Evolutionary conservation across 1,140 invertebrate genomes (phyloP).

Genomic region (Chrysomallon squamiferum): DNA sequence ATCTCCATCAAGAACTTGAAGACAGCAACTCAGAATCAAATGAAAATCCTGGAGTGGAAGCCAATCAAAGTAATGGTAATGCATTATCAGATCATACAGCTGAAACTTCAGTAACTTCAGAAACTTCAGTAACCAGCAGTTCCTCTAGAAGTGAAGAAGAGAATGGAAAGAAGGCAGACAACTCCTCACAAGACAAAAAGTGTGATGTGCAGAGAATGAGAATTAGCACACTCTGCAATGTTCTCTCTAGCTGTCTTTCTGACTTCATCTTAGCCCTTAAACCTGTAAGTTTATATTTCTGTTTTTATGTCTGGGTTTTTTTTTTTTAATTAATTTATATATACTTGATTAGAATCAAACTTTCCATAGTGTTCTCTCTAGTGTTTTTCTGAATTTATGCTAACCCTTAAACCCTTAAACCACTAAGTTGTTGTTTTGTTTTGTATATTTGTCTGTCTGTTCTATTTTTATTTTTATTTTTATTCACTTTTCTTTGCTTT

Average conservation of each 20-base stretch:
- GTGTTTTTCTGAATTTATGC: too few relatives aligned
- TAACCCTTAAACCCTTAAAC: too few relatives aligned
- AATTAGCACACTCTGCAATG: slow-evolving; percentile 7
- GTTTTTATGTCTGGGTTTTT: too few relatives aligned
- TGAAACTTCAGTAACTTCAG: neutral
- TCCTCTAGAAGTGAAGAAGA: neutral
- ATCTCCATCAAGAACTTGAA: slow-evolving; percentile 15
- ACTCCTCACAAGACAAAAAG: neutral
- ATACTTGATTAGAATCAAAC: too few relatives aligned
- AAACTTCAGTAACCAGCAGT: neutral
- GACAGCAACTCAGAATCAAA: neutral
- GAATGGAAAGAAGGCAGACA: neutral
- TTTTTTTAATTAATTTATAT: too few relatives aligned
- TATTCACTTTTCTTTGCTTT: too few relatives aligned
- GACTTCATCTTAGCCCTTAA: slow-evolving; percentile 11
- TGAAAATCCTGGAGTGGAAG: neutral
- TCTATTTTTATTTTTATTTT: too few relatives aligned
- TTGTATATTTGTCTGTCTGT: too few relatives aligned
- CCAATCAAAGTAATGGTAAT: neutral
- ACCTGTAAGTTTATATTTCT: slow-evolving; percentile 10
- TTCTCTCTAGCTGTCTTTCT: slow-evolving; percentile 11
- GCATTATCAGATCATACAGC: neutral
- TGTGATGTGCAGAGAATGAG: neutral
- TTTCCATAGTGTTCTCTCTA: too few relatives aligned
- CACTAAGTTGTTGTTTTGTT: too few relatives aligned